phyloP scores from a whole-genome alignment of 1,140 invertebrate genomes.

The Drosophila santomea region DNA sequence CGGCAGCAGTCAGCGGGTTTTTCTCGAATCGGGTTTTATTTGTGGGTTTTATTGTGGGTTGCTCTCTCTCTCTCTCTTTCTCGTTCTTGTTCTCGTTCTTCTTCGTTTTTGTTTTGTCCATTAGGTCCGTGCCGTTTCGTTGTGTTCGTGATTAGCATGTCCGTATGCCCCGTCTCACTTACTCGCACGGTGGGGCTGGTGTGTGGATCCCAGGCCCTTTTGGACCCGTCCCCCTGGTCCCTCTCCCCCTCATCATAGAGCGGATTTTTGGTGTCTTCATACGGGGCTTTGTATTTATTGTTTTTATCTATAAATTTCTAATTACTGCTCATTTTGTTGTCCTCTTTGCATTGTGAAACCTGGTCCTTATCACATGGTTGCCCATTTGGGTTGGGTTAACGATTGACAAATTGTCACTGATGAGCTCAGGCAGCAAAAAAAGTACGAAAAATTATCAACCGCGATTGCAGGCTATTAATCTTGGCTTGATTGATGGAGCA shows the following conservation, averaged over 20 bases:
- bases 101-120: constrained; percentile 24
- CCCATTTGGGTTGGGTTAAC: constrained; percentile 49
- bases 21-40: constrained; percentile 37
- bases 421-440: constrained; percentile 25
- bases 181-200: constrained; percentile 1
- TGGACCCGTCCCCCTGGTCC: not conserved
- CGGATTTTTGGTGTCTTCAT: constrained; percentile 5
- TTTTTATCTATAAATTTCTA: constrained; percentile 70
- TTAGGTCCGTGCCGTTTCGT: constrained; percentile 20
- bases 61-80: not conserved
- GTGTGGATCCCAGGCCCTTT: constrained; percentile 33
- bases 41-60: constrained; percentile 14
- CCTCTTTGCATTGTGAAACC: constrained; percentile 22
- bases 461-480: constrained; percentile 48
- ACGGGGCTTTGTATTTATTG: constrained; percentile 26
- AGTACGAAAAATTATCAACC: constrained; percentile 13
- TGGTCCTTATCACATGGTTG: constrained; percentile 29
- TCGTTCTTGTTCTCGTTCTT: constrained; percentile 29
- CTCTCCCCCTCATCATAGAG: constrained; percentile 4
- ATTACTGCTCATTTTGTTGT: constrained; percentile 43
- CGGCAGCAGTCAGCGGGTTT: constrained; percentile 43
- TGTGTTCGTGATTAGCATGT: constrained; percentile 71
- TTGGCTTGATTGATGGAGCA: constrained; percentile 48
- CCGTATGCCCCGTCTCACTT: constrained; percentile 15
- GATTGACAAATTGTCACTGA: constrained; percentile 48